Percentiles rank a stretch among this genome's conserved stretches.
These are phyloP conservation scores for Prionailurus bengalensis DNA, from an alignment of 2,113 vertebrate genomes.

Conservation along the genomic window DNA sequence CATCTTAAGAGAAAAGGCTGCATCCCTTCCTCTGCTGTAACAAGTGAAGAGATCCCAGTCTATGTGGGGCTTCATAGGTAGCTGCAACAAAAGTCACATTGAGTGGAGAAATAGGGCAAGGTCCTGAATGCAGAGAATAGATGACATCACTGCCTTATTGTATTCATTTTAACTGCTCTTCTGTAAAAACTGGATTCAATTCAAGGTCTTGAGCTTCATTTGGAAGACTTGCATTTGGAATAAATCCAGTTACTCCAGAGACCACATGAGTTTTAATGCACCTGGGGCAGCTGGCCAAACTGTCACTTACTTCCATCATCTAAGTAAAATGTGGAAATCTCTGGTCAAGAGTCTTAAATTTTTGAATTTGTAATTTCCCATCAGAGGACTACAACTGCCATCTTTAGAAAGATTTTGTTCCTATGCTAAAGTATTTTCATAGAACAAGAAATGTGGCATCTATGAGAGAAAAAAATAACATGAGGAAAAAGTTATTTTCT, in stretches of 20 bases:
- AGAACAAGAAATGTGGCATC: constrained; percentile 17
- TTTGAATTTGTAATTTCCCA: constrained; percentile 41
- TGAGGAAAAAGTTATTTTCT: background rate
- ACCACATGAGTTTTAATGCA: constrained; percentile 42
- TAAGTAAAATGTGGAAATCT: constrained; percentile 65
- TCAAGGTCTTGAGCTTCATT: constrained; percentile 55
- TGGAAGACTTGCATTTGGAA: constrained; percentile 68
- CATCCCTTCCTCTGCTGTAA: constrained; percentile 11
- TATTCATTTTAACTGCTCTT: constrained; percentile 50
- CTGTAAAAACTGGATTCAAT: constrained; percentile 59
- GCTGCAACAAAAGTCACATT: background rate
- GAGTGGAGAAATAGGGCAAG: background rate
- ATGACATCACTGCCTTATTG: constrained; percentile 45
- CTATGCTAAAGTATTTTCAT: constrained; percentile 11
- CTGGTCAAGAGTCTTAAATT: constrained; percentile 47
- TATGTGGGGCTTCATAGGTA: background rate
- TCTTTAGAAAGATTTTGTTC: background rate
- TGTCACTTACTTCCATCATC: constrained; percentile 48
- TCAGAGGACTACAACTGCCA: background rate
- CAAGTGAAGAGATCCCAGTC: background rate
- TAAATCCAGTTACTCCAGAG: constrained; percentile 26
- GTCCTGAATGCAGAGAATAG: constrained; percentile 26
- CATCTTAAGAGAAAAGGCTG: background rate
- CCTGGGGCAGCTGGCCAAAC: constrained; percentile 43
- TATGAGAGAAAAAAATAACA: background rate